A percentile compares a stretch with the other conserved stretches of the same genome.
These are phyloP conservation scores for Hafferia zeledoni DNA, from an alignment of 2,797 vertebrate species.

Conservation along the genomic window DNA sequence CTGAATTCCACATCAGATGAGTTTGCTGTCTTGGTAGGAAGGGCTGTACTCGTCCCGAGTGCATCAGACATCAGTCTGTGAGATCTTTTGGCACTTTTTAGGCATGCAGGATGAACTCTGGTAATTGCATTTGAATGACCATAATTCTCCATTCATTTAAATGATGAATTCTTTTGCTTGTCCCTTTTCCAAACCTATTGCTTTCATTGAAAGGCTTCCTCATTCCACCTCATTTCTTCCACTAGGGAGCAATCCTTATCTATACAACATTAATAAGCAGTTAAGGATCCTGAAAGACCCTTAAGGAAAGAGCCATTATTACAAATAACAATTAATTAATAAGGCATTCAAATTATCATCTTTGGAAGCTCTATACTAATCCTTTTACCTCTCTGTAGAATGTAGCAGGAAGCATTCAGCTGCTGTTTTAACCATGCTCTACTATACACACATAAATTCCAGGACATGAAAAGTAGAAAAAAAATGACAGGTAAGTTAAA, in stretches of 20 bases:
- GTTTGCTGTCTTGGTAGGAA: background rate
- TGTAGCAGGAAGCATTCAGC: slow-evolving; percentile 8
- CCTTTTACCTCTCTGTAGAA: slow-evolving; percentile 30
- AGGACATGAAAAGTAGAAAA: background rate
- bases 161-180: background rate
- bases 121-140: background rate
- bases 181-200: slow-evolving; percentile 20
- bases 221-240: slow-evolving; percentile 29
- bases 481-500: background rate
- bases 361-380: slow-evolving; percentile 48
- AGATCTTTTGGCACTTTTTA: background rate
- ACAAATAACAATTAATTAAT: slow-evolving; percentile 66
- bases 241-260: slow-evolving; percentile 55
- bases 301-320: slow-evolving; percentile 49
- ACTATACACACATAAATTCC: background rate
- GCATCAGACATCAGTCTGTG: background rate
- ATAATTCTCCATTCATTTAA: background rate
- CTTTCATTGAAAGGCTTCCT: background rate
- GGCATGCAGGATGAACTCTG: background rate
- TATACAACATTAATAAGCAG: slow-evolving; percentile 33
- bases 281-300: slow-evolving; percentile 57
- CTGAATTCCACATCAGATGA: background rate
- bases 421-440: background rate
- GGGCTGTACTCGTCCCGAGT: background rate
- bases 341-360: slow-evolving; percentile 55